Conservation (phyloP, 2,888 invertebrate species). For the Mythimna lalbum region DNA sequence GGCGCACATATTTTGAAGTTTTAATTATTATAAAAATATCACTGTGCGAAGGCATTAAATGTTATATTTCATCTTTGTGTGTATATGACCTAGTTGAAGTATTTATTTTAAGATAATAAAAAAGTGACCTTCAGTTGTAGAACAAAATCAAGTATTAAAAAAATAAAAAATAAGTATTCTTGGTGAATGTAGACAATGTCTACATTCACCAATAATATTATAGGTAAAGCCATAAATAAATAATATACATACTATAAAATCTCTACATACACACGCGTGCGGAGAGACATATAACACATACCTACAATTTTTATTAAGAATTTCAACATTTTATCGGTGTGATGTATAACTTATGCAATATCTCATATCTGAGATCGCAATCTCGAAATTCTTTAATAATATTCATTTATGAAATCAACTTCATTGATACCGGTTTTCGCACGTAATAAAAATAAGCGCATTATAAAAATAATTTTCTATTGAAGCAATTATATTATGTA, state of each 20-base stretch:
- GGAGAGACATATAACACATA: not conserved
- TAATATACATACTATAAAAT: not conserved
- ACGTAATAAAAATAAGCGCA: slow-evolving; percentile 48
- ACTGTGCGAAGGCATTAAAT: slow-evolving; percentile 32
- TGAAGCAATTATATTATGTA: slow-evolving; percentile 40
- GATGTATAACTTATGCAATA: slow-evolving; percentile 33
- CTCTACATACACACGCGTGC: not conserved
- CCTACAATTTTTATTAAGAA: slow-evolving; percentile 1
- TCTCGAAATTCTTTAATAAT: slow-evolving; percentile 38
- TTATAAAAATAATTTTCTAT: slow-evolving; percentile 42
- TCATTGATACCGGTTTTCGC: slow-evolving; percentile 49
- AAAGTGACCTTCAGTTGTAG: not conserved
- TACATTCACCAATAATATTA: too few species aligned
- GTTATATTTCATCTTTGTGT: slow-evolving; percentile 20
- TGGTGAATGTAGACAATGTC: not conserved
- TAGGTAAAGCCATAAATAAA: not conserved
- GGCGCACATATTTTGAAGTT: slow-evolving; percentile 81
- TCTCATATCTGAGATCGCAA: slow-evolving; percentile 43
- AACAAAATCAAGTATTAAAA: not conserved
- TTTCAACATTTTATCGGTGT: slow-evolving; percentile 15
- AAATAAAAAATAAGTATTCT: too few species aligned
- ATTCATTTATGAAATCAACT: slow-evolving; percentile 40
- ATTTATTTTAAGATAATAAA: slow-evolving; percentile 18
- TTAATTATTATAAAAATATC: slow-evolving; percentile 81
- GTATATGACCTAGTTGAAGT: slow-evolving; percentile 14